Evolutionary conservation across 2,797 vertebrate species (phyloP), one percentile per base, ranked within the genome.

Genomic region (Poecilia gillii): DNA sequence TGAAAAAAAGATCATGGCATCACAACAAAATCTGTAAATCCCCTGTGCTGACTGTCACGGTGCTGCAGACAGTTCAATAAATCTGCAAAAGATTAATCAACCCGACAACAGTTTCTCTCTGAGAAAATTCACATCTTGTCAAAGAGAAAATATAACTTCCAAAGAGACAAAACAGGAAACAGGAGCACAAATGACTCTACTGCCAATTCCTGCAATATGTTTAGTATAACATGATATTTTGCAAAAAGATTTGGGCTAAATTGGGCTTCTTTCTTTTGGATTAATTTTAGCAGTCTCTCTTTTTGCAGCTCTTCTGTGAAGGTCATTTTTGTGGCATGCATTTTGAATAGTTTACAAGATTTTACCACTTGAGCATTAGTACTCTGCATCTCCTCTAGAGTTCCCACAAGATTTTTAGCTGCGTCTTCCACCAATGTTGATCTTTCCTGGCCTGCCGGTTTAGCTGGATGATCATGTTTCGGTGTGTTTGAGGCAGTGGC

Each of bases 21-120:
- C 85, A 53, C 64, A 71, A 18, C 31, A 6, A 51, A 80, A 73
- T 62, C 71, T 74, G 18, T 14, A 74, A 88, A 79, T 75, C 47
- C 51, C 68, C 64, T 57, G 75, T 71, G 76, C 74, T 83, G 55
- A 68, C 75, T 77, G 78, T 57, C 82, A 75, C 84, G 81, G 53
- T 41, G 7, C 47, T 55, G 23, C n/a, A 77, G 76, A 73, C 86
- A 84, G 59, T 76, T 89, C 59, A 72, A 80, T 72, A 75, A 82
- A 87, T 81, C 78, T 76, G 78, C 73, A 81, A 68, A 79, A 84
- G 39, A 85, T 76, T 84, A 79, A 84, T 84, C 82, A 85, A 85
- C 76, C 84, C 74, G 36, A 83, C 80, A 84, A 84, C 28, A 14
- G 31, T 59, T n/a, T 57, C 41, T 81, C 75, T 73, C 41, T 25